Evolutionary conservation across 2,797 vertebrate genomes (phyloP).

Genomic region (Sarcophilus harrisii): DNA sequence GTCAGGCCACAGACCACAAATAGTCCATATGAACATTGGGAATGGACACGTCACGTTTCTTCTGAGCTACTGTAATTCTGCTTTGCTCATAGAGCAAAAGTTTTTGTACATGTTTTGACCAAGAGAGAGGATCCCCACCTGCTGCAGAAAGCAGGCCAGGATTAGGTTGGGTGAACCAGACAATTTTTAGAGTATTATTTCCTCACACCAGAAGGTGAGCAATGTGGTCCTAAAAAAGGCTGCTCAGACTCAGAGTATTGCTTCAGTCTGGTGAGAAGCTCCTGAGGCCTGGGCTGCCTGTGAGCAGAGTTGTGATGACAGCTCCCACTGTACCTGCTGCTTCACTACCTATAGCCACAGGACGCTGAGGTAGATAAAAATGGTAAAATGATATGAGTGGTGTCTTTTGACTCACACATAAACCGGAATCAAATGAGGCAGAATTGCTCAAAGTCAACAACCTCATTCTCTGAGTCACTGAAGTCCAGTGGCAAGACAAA

Average conservation of each 20-base stretch:
- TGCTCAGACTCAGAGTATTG: background rate
- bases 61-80: background rate
- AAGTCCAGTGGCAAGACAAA: background rate
- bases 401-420: background rate
- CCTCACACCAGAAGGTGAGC: background rate
- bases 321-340: background rate
- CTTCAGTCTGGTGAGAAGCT: too few species aligned
- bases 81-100: background rate
- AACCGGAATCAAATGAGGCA: background rate
- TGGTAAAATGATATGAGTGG: background rate
- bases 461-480: background rate
- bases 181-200: background rate
- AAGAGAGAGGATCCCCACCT: background rate
- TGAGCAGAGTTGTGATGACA: background rate
- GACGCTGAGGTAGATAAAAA: background rate
- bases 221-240: background rate
- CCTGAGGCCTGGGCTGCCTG: background rate
- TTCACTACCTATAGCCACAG: background rate
- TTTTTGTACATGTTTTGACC: background rate
- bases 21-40: background rate
- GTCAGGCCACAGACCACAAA: background rate
- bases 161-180: background rate
- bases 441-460: background rate
- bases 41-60: background rate
- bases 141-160: background rate